These are phyloP conservation scores for Altica lythri DNA, from an alignment of 2,888 invertebrate genomes.

Conservation along the genomic window DNA sequence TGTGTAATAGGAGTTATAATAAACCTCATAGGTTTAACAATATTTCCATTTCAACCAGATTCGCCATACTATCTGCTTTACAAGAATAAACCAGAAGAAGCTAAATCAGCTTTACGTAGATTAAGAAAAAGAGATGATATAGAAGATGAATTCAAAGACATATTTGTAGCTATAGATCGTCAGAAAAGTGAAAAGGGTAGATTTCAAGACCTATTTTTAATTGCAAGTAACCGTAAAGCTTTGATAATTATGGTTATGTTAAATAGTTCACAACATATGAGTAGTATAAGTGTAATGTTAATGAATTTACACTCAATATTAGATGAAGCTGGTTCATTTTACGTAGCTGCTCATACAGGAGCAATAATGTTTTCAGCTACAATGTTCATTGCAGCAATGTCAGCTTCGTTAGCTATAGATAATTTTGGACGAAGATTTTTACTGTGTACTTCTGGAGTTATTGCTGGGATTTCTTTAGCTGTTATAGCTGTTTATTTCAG, in stretches of 20 bases:
- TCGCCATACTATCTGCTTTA: constrained; percentile 54
- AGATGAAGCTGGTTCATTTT: constrained; percentile 50
- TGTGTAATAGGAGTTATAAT: constrained; percentile 42
- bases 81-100: constrained; percentile 48
- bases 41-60: constrained; percentile 55
- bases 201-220: constrained; percentile 50
- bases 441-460: constrained; percentile 49
- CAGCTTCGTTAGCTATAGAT: constrained; percentile 52
- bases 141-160: constrained; percentile 52
- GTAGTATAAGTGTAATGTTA: constrained; percentile 55
- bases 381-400: constrained; percentile 52
- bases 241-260: constrained; percentile 54
- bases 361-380: constrained; percentile 54
- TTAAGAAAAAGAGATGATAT: constrained; percentile 48
- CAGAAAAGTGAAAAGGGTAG: constrained; percentile 52
- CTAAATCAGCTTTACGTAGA: constrained; percentile 47
- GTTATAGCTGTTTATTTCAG: constrained; percentile 53
- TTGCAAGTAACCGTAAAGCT: constrained; percentile 54
- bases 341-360: constrained; percentile 47
- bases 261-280: constrained; percentile 55
- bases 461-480: constrained; percentile 51
- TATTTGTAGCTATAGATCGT: constrained; percentile 49
- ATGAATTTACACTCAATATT: constrained; percentile 56
- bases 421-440: constrained; percentile 53
- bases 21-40: constrained; percentile 47